These are phyloP conservation scores for Thalassoma bifasciatum DNA, from an alignment of 2,113 vertebrate species.

Conservation along the genomic window DNA sequence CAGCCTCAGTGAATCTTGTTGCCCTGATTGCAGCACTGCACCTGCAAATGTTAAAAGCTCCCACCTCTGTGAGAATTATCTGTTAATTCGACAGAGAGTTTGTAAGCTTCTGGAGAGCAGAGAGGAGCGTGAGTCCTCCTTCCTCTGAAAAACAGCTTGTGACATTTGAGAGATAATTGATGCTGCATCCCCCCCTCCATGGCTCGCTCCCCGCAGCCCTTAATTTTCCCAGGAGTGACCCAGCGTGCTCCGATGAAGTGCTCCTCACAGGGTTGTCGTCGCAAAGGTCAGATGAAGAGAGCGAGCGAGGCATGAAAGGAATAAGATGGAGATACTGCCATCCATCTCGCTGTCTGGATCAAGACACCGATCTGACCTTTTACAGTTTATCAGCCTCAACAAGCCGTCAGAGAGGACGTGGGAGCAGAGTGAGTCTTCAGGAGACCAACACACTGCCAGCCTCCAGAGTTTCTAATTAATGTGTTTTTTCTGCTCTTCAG, in stretches of 20 bases:
- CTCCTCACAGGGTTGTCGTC: slow-evolving; percentile 58
- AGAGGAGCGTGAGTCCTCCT: slow-evolving; percentile 30
- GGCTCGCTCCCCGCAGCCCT: slow-evolving; percentile 51
- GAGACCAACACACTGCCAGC: not conserved
- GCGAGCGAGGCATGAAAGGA: slow-evolving; percentile 19
- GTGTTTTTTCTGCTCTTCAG: not conserved
- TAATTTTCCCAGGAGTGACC: slow-evolving; percentile 65
- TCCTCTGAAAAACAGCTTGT: slow-evolving; percentile 61
- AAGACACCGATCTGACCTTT: slow-evolving; percentile 62
- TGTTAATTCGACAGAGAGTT: slow-evolving; percentile 3
- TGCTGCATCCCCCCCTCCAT: not conserved
- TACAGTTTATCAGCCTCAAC: slow-evolving; percentile 56
- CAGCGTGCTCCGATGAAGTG: slow-evolving; percentile 51
- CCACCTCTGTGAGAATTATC: slow-evolving; percentile 32
- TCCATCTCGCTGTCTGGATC: slow-evolving; percentile 58
- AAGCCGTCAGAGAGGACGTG: slow-evolving; percentile 44
- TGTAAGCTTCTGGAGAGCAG: slow-evolving; percentile 18
- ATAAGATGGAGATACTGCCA: slow-evolving; percentile 47
- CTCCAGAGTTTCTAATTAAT: not conserved
- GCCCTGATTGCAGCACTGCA: not conserved
- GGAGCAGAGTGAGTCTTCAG: slow-evolving; percentile 18
- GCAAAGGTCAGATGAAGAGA: slow-evolving; percentile 63
- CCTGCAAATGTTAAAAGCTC: slow-evolving; percentile 25
- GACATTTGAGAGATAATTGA: slow-evolving; percentile 78
- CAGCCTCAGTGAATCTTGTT: slow-evolving; percentile 6